These are phyloP conservation scores for Saturnia pavonia DNA, from an alignment of 2,888 invertebrate species.

Conservation along the genomic window DNA sequence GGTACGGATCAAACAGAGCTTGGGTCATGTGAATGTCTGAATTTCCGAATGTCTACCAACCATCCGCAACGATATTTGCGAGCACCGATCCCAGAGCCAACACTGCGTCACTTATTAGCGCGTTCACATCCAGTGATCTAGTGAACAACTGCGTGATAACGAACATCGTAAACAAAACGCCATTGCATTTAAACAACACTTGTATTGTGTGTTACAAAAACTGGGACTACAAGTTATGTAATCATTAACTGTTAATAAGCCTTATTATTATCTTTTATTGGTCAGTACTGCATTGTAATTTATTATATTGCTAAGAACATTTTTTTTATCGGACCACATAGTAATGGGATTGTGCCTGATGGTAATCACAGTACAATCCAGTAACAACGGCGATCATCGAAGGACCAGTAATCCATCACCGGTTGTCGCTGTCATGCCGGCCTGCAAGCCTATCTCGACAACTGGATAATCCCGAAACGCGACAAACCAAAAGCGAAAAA, in stretches of 20 bases:
- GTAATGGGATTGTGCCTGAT: too few relatives aligned
- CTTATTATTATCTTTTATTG: background rate
- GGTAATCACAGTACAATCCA: too few relatives aligned
- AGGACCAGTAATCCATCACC: too few relatives aligned
- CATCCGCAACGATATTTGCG: conserved; percentile 46
- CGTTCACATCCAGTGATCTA: conserved; percentile 49
- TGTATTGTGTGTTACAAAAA: conserved; percentile 49
- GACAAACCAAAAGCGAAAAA: too few relatives aligned
- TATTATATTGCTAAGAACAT: too few relatives aligned
- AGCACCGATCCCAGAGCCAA: conserved; percentile 65
- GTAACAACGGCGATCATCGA: too few relatives aligned
- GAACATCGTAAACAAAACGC: conserved; percentile 63
- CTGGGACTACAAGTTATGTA: conserved; percentile 25
- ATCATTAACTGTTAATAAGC: background rate
- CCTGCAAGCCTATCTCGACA: too few relatives aligned
- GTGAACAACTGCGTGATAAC: conserved; percentile 60
- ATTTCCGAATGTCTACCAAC: conserved; percentile 34
- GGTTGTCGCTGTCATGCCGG: too few relatives aligned
- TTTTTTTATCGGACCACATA: too few relatives aligned
- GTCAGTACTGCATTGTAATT: background rate
- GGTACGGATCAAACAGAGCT: conserved; percentile 57
- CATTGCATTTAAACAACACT: conserved; percentile 48
- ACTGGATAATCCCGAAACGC: too few relatives aligned
- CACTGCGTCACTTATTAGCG: conserved; percentile 60
- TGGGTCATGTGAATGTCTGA: conserved; percentile 68